Percentiles rank a stretch among this genome's conserved stretches.
These are phyloP conservation scores for Plagiodera versicolora DNA, from an alignment of 2,888 invertebrate genomes.

Conservation along the genomic window DNA sequence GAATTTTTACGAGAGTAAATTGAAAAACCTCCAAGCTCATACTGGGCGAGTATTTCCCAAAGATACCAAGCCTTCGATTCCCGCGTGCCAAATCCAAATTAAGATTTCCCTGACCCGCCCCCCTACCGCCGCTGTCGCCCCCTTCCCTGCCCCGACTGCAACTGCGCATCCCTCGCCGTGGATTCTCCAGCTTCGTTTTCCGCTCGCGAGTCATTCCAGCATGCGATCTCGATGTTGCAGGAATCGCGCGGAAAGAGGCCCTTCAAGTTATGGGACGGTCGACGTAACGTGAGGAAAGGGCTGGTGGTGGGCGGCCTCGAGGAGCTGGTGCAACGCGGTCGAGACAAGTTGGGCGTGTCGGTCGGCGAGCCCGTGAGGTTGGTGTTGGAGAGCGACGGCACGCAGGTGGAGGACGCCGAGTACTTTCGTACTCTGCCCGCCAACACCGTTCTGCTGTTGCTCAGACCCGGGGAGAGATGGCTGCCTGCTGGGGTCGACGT, in stretches of 20 bases:
- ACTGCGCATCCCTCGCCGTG: no score
- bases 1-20: no score
- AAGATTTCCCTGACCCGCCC: no score
- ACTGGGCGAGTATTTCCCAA: no score
- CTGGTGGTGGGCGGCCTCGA: conserved; percentile 90
- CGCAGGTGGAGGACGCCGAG: conserved; percentile 94
- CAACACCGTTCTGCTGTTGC: conserved; percentile 85
- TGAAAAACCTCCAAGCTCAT: no score
- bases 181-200: no score
- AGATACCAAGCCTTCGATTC: no score
- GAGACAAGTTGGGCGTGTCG: conserved; percentile 87
- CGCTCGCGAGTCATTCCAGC: no score
- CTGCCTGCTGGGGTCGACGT: conserved; percentile 92
- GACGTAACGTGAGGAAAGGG: conserved; percentile 90
- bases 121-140: no score
- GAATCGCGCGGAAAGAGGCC: conserved; percentile 95
- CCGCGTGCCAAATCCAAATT: no score
- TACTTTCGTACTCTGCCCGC: conserved; percentile 93
- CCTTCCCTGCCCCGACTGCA: no score
- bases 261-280: conserved; percentile 96
- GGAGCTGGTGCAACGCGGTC: conserved; percentile 70
- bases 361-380: conserved; percentile 85
- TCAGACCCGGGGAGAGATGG: conserved; percentile 91
- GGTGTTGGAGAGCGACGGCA: conserved; percentile 94
- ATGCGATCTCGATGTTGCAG: conserved; percentile 65